phyloP scores from a whole-genome alignment of 2,113 vertebrate species.

The Thamnaconus septentrionalis region DNA sequence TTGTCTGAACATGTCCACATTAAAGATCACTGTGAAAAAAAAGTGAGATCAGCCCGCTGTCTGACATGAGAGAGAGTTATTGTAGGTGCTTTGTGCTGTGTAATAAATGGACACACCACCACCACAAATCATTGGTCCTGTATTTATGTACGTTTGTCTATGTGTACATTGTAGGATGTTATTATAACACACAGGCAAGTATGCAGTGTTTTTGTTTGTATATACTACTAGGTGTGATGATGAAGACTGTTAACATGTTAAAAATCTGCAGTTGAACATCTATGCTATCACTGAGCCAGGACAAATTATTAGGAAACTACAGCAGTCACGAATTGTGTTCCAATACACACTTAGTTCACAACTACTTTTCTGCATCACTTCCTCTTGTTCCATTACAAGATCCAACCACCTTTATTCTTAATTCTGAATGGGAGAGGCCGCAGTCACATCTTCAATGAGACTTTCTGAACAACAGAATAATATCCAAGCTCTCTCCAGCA shows the following conservation, averaged over 20 bases:
- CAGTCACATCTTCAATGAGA: no score
- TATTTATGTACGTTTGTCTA: slow-evolving; percentile 13
- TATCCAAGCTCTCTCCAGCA: no score
- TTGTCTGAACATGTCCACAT: slow-evolving; percentile 77
- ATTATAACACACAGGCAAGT: no score
- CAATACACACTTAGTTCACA: no score
- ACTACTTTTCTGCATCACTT: no score
- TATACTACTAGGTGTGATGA: neutral
- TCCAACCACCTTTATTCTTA: no score
- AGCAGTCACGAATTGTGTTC: no score
- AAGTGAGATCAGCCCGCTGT: slow-evolving; percentile 70
- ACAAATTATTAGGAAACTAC: no score
- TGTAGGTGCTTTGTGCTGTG: slow-evolving; percentile 82
- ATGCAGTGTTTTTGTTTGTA: slow-evolving; percentile 7
- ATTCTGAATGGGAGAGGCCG: no score
- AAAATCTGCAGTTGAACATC: neutral
- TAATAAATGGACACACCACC: slow-evolving; percentile 79
- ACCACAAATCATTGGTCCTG: slow-evolving; percentile 64
- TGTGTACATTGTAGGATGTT: neutral
- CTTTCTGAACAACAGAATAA: no score
- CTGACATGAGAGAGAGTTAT: slow-evolving; percentile 66
- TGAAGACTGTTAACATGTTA: neutral
- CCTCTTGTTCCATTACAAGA: no score
- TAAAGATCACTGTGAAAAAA: slow-evolving; percentile 78
- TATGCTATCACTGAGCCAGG: no score